Evolutionary conservation across 2,113 vertebrate genomes (phyloP), one percentile per base, ranked within the genome.

Genomic region (Hiodon alosoides): DNA sequence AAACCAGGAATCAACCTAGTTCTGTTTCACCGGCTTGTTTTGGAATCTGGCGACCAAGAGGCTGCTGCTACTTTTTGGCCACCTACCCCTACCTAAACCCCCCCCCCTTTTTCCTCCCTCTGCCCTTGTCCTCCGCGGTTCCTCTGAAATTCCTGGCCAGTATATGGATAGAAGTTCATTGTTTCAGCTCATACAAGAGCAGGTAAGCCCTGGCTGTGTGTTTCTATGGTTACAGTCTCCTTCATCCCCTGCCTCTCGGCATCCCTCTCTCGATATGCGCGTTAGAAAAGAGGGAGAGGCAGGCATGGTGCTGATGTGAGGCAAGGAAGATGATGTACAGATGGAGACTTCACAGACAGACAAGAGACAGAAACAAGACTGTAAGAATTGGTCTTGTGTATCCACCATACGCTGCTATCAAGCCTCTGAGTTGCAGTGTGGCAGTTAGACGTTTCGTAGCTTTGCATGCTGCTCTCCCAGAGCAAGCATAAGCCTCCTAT

Each of bases 141-240:
- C 87, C 88, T 88, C 86, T 87, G 82, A 86, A 86, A 89, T 88
- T 89, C 88, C 89, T 88, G 90, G 91, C 89, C 87, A 86, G 94
- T 95, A 94, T 96, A 97, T 96, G 95, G 95, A 97, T 91, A 96
- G 95, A 90, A 95, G 95, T 92, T 98, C 94, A 84, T 89, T 96
- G 91, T 94, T 97, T 92, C 94, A 95, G 94, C 95, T 98, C 91
- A 96, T 98, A 92, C 95, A 98, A 91, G 95, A 96, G 93, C 95
- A 98, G 96, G 95, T 96, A 92, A 93, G 95, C 76, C 61, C 50
- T 14, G 48, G 62, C 75, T 71, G 76, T 60, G 69, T 81, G 90
- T 93, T 90, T 87, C 88, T 86, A 89, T 86, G 89, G 87, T 86
- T 87, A 90, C 87, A 58, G 85, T 79, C 82, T 84, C 78, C 76